Evolutionary conservation across 2,888 invertebrate species (phyloP), one percentile per base, ranked within the genome.

Genomic region (Eumacrocentrus americanus): DNA sequence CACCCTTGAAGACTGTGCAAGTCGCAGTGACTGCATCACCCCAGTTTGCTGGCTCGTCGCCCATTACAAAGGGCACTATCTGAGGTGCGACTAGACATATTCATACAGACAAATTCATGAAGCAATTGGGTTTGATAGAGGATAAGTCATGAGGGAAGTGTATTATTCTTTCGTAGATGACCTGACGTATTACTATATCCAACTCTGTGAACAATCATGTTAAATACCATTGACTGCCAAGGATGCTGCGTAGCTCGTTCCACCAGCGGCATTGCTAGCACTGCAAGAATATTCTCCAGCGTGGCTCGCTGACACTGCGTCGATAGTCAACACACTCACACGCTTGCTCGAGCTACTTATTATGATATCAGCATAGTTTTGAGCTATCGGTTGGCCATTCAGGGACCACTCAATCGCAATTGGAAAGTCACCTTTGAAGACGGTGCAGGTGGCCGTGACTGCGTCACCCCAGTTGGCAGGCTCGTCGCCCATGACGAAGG

Each of bases 391-490:
- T 65, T 83, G 82, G 68, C 86, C 88, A 79, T 91, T 88, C 70
- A 91, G 88, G 50, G 86, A 86, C 92, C 92, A 93, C 16, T 84
- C 83, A 48, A 92, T 87, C 61, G 85, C 85, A 74, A 92, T 84
- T 1, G 92, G 92, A 59, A 87, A 83, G 81, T 92, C 92, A 63
- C 92, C 91, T 81, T 89, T 88, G 62, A 87, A 86, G 47, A 88
- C 86, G 64, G 88, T 87, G 78, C 91, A 91, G 60, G 85, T 86
- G 72, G 88, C 84, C 74, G 88, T 88, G 34, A 88, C 86, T 52
- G 86, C 86, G 77, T 90, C 89, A 63, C 89, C 90, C 70, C 87
- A 87, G 77, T 88, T 88, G 47, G 89, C 84, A 16, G 88, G 85
- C 73, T 88, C 88, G 60, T 88, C 87, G 66, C 89, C 89, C 75